Evolutionary conservation across 2,888 invertebrate species (phyloP).

Genomic region (Drosophila hawaiiensis): DNA sequence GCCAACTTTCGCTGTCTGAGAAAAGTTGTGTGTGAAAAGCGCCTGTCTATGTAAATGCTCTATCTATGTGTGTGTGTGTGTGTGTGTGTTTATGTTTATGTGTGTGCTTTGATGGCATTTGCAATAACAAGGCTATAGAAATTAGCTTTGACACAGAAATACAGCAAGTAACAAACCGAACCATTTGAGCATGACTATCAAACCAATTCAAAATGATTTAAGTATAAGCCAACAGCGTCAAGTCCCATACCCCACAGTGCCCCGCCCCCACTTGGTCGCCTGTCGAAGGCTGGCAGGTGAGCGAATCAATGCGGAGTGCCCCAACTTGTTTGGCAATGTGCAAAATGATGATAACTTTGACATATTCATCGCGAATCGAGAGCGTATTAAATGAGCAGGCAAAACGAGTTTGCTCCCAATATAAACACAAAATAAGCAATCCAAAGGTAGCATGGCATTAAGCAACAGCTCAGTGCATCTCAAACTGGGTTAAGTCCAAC

Average conservation of each 20-base stretch:
- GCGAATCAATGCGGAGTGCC: conserved; percentile 42
- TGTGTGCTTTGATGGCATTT: conserved; percentile 30
- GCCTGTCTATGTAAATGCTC: conserved; percentile 65
- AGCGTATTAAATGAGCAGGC: conserved; percentile 39
- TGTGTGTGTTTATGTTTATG: conserved; percentile 6
- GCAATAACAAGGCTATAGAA: conserved; percentile 62
- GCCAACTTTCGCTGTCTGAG: conserved; percentile 76
- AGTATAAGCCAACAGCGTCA: conserved; percentile 24
- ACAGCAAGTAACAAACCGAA: conserved; percentile 31
- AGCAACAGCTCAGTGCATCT: conserved; percentile 27
- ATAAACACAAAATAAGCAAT: conserved; percentile 12
- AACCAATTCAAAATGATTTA: conserved; percentile 45
- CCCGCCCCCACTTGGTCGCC: not conserved
- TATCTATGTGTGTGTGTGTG: conserved; percentile 5
- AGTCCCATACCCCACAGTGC: not conserved
- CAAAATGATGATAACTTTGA: conserved; percentile 61
- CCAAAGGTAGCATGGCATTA: conserved; percentile 34
- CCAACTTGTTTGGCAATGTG: conserved; percentile 54
- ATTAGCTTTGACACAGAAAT: conserved; percentile 62
- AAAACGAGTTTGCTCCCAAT: conserved; percentile 49
- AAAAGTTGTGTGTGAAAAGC: conserved; percentile 75
- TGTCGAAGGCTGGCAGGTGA: conserved; percentile 53
- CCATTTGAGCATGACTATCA: conserved; percentile 54
- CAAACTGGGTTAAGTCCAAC: conserved; percentile 49
- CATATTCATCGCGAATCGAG: conserved; percentile 60